Conservation (phyloP, 2,888 invertebrate genomes). For the Deilephila elpenor region DNA sequence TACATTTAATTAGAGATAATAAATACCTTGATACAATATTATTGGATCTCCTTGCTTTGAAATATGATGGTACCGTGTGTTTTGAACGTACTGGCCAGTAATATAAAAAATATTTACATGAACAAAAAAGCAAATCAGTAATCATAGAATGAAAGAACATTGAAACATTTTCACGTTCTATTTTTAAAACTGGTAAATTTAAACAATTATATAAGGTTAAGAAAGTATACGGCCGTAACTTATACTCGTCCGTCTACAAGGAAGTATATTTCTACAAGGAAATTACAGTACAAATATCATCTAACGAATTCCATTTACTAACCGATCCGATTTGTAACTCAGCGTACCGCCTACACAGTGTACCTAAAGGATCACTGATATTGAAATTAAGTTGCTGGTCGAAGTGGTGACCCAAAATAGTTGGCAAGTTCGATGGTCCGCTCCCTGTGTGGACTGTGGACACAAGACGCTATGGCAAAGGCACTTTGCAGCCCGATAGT, state of each 20-base stretch:
- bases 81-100: background rate
- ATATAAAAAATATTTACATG: background rate
- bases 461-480: constrained; percentile 63
- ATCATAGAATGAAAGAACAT: too few relatives aligned
- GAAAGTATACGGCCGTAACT: too few relatives aligned
- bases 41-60: background rate
- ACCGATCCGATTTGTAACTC: background rate
- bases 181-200: background rate
- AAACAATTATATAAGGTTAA: too few relatives aligned
- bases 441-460: constrained; percentile 57
- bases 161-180: background rate
- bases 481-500: constrained; percentile 79
- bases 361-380: constrained; percentile 12
- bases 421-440: constrained; percentile 60
- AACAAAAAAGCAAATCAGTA: background rate
- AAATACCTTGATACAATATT: background rate
- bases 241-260: too few relatives aligned
- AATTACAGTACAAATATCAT: background rate
- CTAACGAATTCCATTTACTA: background rate
- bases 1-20: constrained; percentile 11
- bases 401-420: constrained; percentile 67
- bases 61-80: background rate
- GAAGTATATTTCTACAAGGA: background rate
- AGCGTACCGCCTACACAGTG: background rate
- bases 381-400: constrained; percentile 57